Base-by-base conservation (phyloP, 2,797 vertebrate genomes). In the Psittacula echo region DNA sequence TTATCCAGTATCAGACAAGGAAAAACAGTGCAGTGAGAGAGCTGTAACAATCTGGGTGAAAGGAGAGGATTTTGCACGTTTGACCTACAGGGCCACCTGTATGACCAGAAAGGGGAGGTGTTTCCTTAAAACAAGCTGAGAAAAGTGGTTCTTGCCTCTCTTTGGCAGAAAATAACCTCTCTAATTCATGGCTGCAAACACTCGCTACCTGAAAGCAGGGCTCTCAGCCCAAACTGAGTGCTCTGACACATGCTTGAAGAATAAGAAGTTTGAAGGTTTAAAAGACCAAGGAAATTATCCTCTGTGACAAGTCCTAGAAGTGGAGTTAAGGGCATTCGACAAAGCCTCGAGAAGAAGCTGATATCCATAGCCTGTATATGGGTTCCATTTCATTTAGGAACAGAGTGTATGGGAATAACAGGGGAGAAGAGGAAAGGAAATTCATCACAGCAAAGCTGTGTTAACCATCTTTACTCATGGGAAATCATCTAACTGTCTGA, bases 11-110 rank as follows among this genome's bases (percentile, higher is more conserved):
- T 77, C 86, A 80, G 58, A 83, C 75, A 74, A 39, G 68, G 84
- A 87, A 96, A 96, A 97, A 75, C 91, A 93, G 65, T 53, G 68
- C 61, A 71, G 68, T 90, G 88, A 93, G 44, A 92, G 93, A 97
- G 81, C 91, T 96, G 95, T 96, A 97, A 96, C 90, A 81, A 24
- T 65, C 84, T 65, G 78, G 44, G 85, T 96, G 85, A 86, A 92
- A 96, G 65, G 89, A 93, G 91, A 76, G 93, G 93, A 87, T 96
- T 97, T 96, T 94, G 89, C 50, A 91, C 93, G 13, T 85, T 91
- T 93, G 95, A 96, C 87, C 66, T 90, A 87, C 93, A 73, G 74
- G 89, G 64, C 71, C 74, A 56, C 86, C 94, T 95, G 34, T 94
- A 85, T 96, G 85, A 78, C 32, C 90, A 53, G 76, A 94, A 95